A percentile compares a stretch with the other conserved stretches of the same genome.
These are phyloP conservation scores for Grammomys dolichurus DNA, from an alignment of 2,113 vertebrate genomes.

Conservation along the genomic window DNA sequence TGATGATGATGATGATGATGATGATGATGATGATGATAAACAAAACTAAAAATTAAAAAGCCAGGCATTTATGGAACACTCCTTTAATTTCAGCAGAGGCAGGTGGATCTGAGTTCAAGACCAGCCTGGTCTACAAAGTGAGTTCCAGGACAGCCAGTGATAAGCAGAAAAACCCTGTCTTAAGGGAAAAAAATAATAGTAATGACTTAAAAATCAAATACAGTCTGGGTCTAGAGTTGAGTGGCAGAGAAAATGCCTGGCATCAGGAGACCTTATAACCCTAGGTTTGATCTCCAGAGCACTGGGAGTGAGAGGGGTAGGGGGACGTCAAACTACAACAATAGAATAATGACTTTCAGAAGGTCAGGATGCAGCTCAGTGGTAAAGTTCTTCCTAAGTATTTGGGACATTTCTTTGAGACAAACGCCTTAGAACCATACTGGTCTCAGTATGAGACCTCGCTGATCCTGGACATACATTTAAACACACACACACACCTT, in stretches of 20 bases:
- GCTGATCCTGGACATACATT: background rate
- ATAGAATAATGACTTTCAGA: background rate
- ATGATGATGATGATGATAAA: background rate
- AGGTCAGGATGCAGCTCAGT: background rate
- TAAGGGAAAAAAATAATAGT: background rate
- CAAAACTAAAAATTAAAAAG: background rate
- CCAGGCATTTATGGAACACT: background rate
- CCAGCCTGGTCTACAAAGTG: background rate
- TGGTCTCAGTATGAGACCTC: background rate
- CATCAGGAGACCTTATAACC: background rate
- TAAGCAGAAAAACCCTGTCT: background rate
- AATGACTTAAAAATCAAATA: background rate
- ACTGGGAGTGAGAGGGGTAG: background rate
- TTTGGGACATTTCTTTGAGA: background rate
- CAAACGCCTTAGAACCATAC: background rate
- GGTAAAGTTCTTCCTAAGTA: background rate
- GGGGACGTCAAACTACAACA: background rate
- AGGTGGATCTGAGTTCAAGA: background rate
- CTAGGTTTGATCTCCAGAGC: background rate
- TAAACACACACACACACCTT: no score
- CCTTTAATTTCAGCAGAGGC: background rate
- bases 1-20: no score
- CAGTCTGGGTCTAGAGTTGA: background rate
- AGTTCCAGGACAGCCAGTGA: background rate
- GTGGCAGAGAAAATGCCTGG: background rate